phyloP scores from a whole-genome alignment of 1,140 invertebrate genomes.

The Adelges cooleyi region DNA sequence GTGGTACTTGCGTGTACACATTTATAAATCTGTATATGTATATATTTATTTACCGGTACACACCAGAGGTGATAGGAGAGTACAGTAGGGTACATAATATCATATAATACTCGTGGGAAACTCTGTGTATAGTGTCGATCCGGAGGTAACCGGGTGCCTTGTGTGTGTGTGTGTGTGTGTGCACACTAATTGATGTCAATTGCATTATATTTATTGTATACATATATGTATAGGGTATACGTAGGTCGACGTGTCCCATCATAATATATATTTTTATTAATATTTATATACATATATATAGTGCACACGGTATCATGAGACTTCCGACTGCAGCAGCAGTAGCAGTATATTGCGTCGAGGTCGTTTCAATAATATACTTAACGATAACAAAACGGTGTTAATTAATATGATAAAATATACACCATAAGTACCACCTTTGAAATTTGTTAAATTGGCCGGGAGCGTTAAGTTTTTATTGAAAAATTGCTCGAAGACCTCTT shows the following conservation, averaged over 20 bases:
- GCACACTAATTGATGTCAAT: constrained; percentile 26
- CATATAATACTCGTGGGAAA: background rate
- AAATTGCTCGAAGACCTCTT: too few species aligned
- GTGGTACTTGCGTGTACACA: background rate
- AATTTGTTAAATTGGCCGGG: too few species aligned
- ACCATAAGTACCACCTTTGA: too few species aligned
- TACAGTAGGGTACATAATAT: background rate
- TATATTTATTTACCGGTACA: background rate
- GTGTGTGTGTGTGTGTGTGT: background rate
- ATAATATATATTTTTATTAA: background rate
- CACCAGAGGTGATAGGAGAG: background rate
- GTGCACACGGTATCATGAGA: background rate
- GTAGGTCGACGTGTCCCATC: background rate
- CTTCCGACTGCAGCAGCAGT: background rate
- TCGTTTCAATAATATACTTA: constrained; percentile 18
- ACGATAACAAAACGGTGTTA: too few species aligned
- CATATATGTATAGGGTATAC: too few species aligned
- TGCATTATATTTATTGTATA: background rate
- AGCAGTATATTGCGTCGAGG: background rate
- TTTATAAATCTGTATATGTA: background rate
- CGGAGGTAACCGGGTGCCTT: background rate
- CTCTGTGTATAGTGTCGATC: background rate
- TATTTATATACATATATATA: background rate
- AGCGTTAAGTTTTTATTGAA: too few species aligned
- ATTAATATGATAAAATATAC: background rate